Evolutionary conservation across 2,797 vertebrate species (phyloP).

Genomic region (Alcedo atthis): DNA sequence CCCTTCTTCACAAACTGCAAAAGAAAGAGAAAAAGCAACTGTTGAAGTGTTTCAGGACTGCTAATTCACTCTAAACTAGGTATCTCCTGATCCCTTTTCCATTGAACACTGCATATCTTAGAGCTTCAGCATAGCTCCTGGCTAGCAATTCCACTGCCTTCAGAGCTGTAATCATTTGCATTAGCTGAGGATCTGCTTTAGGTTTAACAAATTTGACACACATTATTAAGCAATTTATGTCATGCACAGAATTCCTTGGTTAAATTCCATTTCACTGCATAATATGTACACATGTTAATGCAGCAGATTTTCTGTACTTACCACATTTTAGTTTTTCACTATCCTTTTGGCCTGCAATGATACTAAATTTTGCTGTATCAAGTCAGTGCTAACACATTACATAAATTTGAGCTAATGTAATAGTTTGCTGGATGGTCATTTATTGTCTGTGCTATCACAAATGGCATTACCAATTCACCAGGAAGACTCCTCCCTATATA

Average conservation of each 20-base stretch:
- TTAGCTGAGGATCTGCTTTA: background rate
- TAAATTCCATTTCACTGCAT: background rate
- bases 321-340: background rate
- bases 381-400: background rate
- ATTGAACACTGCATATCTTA: background rate
- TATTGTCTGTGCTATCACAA: background rate
- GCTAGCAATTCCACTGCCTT: background rate
- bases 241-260: background rate
- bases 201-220: background rate
- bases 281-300: background rate
- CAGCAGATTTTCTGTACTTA: background rate
- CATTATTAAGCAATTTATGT: background rate
- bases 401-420: background rate
- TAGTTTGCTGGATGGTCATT: background rate
- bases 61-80: background rate
- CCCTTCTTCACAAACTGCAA: conserved; percentile 84
- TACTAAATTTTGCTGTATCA: background rate
- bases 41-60: background rate
- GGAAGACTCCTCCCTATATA: background rate
- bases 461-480: background rate
- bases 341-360: background rate
- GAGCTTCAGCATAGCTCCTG: background rate
- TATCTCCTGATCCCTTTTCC: background rate
- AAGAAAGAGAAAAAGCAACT: conserved; percentile 31
- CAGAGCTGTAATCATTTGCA: background rate